phyloP scores from a whole-genome alignment of 1,140 invertebrate genomes.

The Drosophila sturtevanti region DNA sequence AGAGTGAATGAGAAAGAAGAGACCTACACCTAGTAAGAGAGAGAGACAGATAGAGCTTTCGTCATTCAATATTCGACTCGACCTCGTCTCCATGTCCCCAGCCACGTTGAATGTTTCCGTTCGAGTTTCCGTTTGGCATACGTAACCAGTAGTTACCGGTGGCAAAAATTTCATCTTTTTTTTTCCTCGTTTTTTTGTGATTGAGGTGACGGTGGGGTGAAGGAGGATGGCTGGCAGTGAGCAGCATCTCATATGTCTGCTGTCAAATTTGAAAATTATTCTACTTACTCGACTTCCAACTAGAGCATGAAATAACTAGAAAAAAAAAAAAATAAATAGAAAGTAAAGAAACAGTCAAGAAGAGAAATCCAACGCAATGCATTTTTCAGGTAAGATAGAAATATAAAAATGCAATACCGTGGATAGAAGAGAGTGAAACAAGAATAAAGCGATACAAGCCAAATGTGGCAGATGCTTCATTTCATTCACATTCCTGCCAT shows the following conservation, averaged over 20 bases:
- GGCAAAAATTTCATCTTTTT: conserved; percentile 7
- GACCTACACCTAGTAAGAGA: not conserved
- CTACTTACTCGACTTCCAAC: conserved; percentile 59
- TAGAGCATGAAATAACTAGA: conserved; percentile 61
- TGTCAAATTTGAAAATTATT: conserved; percentile 80
- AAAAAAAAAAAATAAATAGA: conserved; percentile 35
- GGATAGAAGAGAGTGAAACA: conserved; percentile 41
- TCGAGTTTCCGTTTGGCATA: conserved; percentile 63
- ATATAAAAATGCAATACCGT: conserved; percentile 41
- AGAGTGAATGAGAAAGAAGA: not conserved
- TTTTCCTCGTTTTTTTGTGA: conserved; percentile 16
- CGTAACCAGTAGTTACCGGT: conserved; percentile 51
- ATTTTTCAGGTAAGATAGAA: conserved; percentile 19
- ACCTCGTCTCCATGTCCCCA: conserved; percentile 44
- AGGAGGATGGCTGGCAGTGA: conserved; percentile 15
- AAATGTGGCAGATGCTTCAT: conserved; percentile 62
- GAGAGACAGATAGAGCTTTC: conserved; percentile 28
- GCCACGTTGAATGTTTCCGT: conserved; percentile 65
- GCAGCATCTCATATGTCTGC: conserved; percentile 62
- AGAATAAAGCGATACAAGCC: conserved; percentile 34
- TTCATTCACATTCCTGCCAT: conserved; percentile 54
- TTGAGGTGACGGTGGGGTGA: not conserved
- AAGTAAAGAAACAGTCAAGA: conserved; percentile 34
- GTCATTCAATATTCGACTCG: conserved; percentile 61
- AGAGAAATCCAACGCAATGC: conserved; percentile 38